Evolutionary conservation across 2,113 vertebrate genomes (phyloP).

Genomic region (Hoplias malabaricus): DNA sequence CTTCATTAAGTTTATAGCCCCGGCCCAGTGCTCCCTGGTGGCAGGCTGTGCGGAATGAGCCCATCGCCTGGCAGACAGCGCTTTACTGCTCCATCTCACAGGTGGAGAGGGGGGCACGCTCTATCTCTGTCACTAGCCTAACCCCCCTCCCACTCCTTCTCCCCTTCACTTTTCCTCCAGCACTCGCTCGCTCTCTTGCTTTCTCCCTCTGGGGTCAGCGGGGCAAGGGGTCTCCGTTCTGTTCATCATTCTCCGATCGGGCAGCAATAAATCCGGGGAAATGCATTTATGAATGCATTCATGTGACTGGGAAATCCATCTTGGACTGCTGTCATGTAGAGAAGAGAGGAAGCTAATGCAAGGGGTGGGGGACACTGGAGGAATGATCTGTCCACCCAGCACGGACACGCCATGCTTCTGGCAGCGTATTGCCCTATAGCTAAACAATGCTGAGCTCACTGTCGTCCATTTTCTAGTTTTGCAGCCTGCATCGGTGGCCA

Average conservation of each 20-base stretch:
- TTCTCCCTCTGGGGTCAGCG: conserved; percentile 31
- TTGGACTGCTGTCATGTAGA: conserved; percentile 19
- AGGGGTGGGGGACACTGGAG: neutral
- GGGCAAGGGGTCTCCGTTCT: conserved; percentile 44
- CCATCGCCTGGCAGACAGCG: conserved; percentile 39
- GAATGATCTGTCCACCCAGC: neutral
- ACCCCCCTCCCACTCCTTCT: neutral
- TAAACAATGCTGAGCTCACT: neutral
- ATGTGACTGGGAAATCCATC: conserved; percentile 47
- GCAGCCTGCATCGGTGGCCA: conserved; percentile 11
- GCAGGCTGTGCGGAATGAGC: conserved; percentile 44
- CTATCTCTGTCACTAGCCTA: conserved; percentile 33
- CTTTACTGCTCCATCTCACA: conserved; percentile 51
- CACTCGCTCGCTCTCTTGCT: conserved; percentile 17
- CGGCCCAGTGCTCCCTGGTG: conserved; percentile 50
- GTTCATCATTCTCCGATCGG: conserved; percentile 49
- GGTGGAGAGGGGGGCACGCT: conserved; percentile 35
- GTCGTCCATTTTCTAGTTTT: conserved; percentile 28
- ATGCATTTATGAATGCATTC: conserved; percentile 54
- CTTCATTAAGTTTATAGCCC: conserved; percentile 58
- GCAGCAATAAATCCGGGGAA: conserved; percentile 48
- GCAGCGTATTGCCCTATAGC: neutral
- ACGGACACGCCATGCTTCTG: neutral
- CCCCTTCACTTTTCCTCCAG: neutral
- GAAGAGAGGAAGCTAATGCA: conserved; percentile 5